These are phyloP conservation scores for Ptilodon capucinus DNA, from an alignment of 2,888 invertebrate genomes.

Conservation along the genomic window DNA sequence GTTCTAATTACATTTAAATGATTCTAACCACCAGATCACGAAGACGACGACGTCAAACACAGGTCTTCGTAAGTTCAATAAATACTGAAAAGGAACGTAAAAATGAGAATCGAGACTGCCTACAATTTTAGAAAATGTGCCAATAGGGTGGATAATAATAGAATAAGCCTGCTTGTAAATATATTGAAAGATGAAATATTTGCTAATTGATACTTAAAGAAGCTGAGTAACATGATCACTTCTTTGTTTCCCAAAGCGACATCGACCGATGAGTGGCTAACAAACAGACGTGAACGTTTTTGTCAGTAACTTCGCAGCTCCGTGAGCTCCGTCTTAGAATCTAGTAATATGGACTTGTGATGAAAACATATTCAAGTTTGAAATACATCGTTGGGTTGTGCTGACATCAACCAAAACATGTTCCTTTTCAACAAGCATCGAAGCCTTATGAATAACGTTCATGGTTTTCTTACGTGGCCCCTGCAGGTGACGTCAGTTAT, in stretches of 20 bases:
- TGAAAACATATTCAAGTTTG: background rate
- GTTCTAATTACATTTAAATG: too few relatives aligned
- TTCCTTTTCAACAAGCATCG: constrained; percentile 5
- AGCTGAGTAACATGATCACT: constrained; percentile 37
- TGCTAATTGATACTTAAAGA: constrained; percentile 34
- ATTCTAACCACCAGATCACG: constrained; percentile 28
- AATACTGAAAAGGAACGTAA: too few relatives aligned
- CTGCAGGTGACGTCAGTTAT: constrained; percentile 53
- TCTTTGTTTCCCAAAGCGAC: constrained; percentile 54
- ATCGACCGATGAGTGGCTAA: constrained; percentile 46
- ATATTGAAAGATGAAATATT: constrained; percentile 9
- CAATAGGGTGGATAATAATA: background rate
- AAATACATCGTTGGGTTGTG: constrained; percentile 19
- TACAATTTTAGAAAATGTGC: background rate
- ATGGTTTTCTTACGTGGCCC: constrained; percentile 12
- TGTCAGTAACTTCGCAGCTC: constrained; percentile 28
- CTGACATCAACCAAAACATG: background rate
- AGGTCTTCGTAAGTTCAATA: too few relatives aligned
- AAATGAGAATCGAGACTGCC: background rate
- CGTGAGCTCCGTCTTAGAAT: constrained; percentile 35
- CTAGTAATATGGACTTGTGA: constrained; percentile 33
- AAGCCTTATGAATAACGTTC: constrained; percentile 7
- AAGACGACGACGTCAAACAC: constrained; percentile 1
- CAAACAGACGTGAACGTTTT: constrained; percentile 53
- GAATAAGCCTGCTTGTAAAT: background rate